Base-by-base conservation (phyloP, 1,140 invertebrate genomes). In the Lucilia sericata region DNA sequence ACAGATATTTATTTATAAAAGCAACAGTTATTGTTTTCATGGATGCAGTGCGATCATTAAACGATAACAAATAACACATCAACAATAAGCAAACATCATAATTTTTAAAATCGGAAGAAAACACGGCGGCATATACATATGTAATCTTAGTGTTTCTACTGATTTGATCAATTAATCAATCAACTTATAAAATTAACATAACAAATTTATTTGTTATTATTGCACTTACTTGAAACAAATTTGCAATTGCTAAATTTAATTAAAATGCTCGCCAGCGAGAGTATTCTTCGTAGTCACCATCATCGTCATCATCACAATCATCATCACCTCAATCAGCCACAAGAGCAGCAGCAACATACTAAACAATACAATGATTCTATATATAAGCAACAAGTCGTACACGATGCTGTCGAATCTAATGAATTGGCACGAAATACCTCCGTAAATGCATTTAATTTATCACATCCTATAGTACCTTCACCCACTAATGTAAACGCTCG, bases 311-410 rank as follows among this genome's bases (percentile, higher is more conserved):
- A 80, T 13, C 76, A 13, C 10, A 42, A 80, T 10, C 76, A 30
- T 4, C 13, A 47, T 42, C 76, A 80, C 4, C 76, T 21, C 10
- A 42, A 80, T 10, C 76, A 30, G 3, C 3, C 25, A 30, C 25
- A 49, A 17, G 47, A 49, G 2, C 76, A 80, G 19, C 42, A 51
- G 9, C 87, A 84, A 85, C 86, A 25, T 80, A 49, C n/a, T 84
- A 87, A 89, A 85, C 88, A 86, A 86, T 90, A 87, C 84, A 88
- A 88, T 85, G 87, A 90, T 82, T 90, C 89, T 90, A 90, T 90
- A 90, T 90, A 88, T 90, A 90, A 87, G 82, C 86, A 86, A 86
- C 82, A 85, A 55, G 84, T 42, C 65, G 85, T 65, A 55, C 49
- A 36, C 19, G 82, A 83, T 5, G 60, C 19, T 42, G 47, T 65